These are phyloP conservation scores for Gallinago nigripennis DNA, from an alignment of 2,797 vertebrate genomes.

Conservation along the genomic window DNA sequence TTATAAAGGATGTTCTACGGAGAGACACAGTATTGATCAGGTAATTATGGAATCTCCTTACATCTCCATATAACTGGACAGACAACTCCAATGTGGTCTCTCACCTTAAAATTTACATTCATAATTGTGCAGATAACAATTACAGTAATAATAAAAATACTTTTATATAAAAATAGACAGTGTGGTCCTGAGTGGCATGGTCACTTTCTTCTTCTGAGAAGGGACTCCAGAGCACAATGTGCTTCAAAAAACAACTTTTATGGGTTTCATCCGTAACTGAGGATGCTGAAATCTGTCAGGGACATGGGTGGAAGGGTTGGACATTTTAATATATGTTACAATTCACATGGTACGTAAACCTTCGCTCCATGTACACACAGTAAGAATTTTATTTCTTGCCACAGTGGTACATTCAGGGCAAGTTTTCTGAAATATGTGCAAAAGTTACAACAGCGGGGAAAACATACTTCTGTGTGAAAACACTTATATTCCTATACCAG, in stretches of 20 bases:
- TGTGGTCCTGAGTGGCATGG: background rate
- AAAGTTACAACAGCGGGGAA: background rate
- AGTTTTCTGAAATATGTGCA: background rate
- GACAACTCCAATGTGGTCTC: background rate
- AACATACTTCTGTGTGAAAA: background rate
- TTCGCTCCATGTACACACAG: background rate
- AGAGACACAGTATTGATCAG: background rate
- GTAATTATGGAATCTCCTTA: background rate
- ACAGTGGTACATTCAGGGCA: background rate
- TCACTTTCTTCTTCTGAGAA: background rate
- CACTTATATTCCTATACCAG: background rate
- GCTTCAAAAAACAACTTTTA: background rate
- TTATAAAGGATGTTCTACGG: background rate
- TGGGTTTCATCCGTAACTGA: background rate
- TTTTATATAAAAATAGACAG: background rate
- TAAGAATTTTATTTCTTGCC: background rate
- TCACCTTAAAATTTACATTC: background rate
- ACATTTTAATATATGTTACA: background rate
- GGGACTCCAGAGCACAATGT: accelerated
- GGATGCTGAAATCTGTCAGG: background rate
- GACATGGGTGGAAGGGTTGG: background rate
- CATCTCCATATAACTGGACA: background rate
- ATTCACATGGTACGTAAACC: background rate
- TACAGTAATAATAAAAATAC: background rate
- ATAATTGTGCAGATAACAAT: background rate